Evolutionary conservation across 1,140 invertebrate species (phyloP), one percentile per base, ranked within the genome.

Genomic region (Bombus sibiricus): DNA sequence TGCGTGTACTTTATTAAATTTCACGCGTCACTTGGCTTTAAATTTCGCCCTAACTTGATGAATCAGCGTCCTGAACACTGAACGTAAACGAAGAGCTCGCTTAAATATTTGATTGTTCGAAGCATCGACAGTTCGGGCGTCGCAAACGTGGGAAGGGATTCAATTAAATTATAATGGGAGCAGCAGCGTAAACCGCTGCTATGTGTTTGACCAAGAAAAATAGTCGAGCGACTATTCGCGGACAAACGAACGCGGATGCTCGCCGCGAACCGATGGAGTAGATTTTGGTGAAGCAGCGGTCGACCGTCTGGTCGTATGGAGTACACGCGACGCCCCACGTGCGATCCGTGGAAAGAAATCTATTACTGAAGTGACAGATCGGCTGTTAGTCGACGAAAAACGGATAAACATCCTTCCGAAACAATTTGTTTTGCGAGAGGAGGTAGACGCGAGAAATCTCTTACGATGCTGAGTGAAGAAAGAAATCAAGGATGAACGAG

Each of bases 1-100:
- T 75, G 57, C 72, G 82, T 86, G 82, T 85, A 68, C 73, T 85
- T 85, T 81, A 88, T 89, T 88, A 81, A 89, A 89, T 89, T 88
- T 85, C 73, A 74, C 77, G 41, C 75, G 41, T 59, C 78, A 64
- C 77, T 81, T 57, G 64, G 75, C 62, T 59, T 57, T 22, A 39
- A 68, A 22, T 80, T 57, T 57, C 86, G n/a, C n/a, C n/a, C 43
- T 53, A 41, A 59, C 43, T 59, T 39, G 64, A 8, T 3, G 39
- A n/a, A 28, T 41, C 12, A 10, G 12, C 8, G 39, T 34, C 32
- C 53, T 6, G 37, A 53, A 32, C 75, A 41, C 47, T 2, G 32
- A 75, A 62, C 47, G 13, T 3, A 9, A 5, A 22, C 15, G 62
- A 79, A 66, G 41, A 34, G 34, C 8, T 47, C 39, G 47, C 47